phyloP scores from a whole-genome alignment of 2,113 vertebrate species.

The Strix aluco region DNA sequence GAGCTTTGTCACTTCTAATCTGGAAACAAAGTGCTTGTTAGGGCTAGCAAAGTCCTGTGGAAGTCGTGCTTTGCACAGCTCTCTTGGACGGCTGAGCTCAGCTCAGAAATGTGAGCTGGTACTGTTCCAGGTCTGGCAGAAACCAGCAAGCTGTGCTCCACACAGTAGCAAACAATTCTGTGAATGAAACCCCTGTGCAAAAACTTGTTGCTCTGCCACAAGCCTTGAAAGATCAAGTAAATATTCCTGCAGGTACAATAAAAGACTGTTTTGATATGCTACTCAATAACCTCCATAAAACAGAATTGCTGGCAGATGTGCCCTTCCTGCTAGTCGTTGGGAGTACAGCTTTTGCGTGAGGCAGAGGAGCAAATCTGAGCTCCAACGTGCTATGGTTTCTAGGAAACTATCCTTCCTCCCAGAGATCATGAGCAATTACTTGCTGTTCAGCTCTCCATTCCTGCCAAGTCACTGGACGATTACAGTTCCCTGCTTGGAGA shows the following conservation, averaged over 20 bases:
- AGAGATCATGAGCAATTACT: neutral
- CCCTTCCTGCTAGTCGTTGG: neutral
- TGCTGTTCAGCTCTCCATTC: neutral
- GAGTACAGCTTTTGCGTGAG: neutral
- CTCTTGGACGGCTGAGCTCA: neutral
- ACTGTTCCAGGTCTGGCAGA: neutral
- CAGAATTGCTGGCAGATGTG: slow-evolving; percentile 1
- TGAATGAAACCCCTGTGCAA: slow-evolving; percentile 1
- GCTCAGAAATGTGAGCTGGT: neutral
- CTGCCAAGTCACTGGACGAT: neutral
- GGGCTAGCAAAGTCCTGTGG: neutral
- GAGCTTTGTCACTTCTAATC: neutral
- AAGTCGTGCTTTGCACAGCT: neutral
- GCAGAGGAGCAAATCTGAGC: neutral
- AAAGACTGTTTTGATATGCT: neutral
- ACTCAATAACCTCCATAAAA: neutral
- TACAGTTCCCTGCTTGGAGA: neutral
- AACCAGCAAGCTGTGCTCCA: neutral
- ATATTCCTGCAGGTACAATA: slow-evolving; percentile 17
- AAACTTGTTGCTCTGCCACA: neutral
- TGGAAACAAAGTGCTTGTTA: neutral
- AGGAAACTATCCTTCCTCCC: neutral
- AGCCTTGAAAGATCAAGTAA: neutral
- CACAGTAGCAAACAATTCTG: neutral
- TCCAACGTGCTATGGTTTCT: neutral